These are phyloP conservation scores for Trochalopteron elliotii DNA, from an alignment of 2,113 vertebrate genomes.

Conservation along the genomic window DNA sequence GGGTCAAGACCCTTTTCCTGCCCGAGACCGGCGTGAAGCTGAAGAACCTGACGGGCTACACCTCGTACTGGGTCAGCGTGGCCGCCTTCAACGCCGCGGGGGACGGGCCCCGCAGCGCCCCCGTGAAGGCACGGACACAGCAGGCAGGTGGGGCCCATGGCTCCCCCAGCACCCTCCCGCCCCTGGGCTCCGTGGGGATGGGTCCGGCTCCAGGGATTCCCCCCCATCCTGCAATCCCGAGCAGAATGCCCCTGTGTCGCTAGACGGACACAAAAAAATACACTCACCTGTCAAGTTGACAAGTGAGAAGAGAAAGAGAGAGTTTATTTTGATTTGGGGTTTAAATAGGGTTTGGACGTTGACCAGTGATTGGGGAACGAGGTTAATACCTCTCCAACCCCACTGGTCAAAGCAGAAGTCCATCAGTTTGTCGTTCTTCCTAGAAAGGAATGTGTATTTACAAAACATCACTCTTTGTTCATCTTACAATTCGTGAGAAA, in stretches of 20 bases:
- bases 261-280: too few species aligned
- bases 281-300: too few species aligned
- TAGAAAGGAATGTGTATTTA: too few species aligned
- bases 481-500: too few species aligned
- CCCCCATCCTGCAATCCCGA: accelerated
- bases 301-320: too few species aligned
- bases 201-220: neutral
- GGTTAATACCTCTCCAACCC: too few species aligned
- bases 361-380: too few species aligned
- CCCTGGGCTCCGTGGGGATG: neutral
- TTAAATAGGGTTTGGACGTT: too few species aligned
- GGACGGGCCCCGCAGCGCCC: conserved; percentile 86
- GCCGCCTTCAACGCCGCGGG: conserved; percentile 93
- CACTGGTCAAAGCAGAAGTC: too few species aligned
- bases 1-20: conserved; percentile 90
- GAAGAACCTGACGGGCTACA: conserved; percentile 95
- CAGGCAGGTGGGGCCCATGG: conserved; percentile 84
- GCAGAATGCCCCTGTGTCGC: neutral
- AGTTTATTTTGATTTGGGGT: too few species aligned
- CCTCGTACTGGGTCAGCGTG: conserved; percentile 91
- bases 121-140: conserved; percentile 85
- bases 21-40: conserved; percentile 88
- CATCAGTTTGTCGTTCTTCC: too few species aligned
- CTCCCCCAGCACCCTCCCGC: neutral
- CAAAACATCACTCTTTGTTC: too few species aligned